These are phyloP conservation scores for Rachycentron canadum DNA, from an alignment of 2,797 vertebrate genomes.

Conservation along the genomic window DNA sequence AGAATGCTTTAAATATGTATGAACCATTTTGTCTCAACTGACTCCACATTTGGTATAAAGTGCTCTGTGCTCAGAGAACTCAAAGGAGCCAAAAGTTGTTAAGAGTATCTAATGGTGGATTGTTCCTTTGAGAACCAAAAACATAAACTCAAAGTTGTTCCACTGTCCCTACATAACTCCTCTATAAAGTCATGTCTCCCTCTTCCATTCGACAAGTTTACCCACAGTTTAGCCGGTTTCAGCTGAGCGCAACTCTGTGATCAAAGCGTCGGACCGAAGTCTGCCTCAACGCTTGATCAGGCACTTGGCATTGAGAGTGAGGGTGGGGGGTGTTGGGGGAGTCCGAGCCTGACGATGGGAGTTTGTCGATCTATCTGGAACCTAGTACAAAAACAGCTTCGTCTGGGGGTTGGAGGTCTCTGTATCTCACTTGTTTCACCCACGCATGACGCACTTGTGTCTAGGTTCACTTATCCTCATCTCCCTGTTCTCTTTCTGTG, in stretches of 20 bases:
- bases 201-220: constrained; percentile 23
- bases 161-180: constrained; percentile 11
- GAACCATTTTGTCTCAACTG: neutral
- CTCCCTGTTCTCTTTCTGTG: constrained; percentile 30
- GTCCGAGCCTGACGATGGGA: constrained; percentile 14
- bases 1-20: neutral
- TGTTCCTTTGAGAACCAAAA: neutral
- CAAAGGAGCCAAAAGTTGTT: neutral
- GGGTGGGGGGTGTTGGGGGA: neutral
- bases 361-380: constrained; percentile 50
- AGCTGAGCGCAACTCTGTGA: constrained; percentile 53
- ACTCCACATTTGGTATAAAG: neutral
- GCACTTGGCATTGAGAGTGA: constrained; percentile 20
- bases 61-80: neutral
- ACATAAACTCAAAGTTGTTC: neutral
- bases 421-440: constrained; percentile 53
- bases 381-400: constrained; percentile 49
- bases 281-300: constrained; percentile 60
- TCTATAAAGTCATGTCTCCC: neutral
- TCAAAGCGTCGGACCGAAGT: constrained; percentile 55
- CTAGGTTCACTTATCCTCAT: constrained; percentile 61
- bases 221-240: constrained; percentile 36
- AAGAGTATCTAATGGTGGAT: neutral
- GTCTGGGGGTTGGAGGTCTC: constrained; percentile 52
- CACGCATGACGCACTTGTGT: constrained; percentile 46